Evolutionary conservation across 2,113 vertebrate species (phyloP).

Genomic region (Mustela lutreola): DNA sequence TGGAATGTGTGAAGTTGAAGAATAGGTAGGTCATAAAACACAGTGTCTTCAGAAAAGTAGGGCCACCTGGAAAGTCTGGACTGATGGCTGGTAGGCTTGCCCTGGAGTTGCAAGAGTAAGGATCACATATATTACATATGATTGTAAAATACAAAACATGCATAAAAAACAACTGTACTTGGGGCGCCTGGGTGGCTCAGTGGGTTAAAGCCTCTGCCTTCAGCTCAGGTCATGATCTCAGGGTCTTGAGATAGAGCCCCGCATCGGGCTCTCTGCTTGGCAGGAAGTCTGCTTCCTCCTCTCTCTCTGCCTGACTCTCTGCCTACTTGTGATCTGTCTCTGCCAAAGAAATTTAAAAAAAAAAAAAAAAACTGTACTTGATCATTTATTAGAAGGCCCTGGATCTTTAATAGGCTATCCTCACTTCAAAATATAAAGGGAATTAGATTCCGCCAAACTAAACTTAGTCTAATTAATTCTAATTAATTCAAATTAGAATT

Average conservation of each 20-base stretch:
- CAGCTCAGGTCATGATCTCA: too few relatives aligned
- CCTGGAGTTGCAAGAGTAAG: background rate
- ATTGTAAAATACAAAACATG: background rate
- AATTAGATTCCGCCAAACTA: constrained; percentile 21
- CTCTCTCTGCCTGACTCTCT: too few relatives aligned
- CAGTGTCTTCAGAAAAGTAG: background rate
- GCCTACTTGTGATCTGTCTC: too few relatives aligned
- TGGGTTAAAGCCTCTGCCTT: too few relatives aligned
- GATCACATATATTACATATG: background rate
- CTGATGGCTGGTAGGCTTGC: background rate
- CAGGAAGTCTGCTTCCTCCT: too few relatives aligned
- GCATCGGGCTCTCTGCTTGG: too few relatives aligned
- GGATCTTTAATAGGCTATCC: background rate
- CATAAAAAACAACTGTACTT: background rate
- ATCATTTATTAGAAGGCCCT: background rate
- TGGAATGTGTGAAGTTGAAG: background rate
- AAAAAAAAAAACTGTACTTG: background rate
- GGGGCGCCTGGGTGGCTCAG: too few relatives aligned
- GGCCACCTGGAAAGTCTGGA: background rate
- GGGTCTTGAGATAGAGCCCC: too few relatives aligned
- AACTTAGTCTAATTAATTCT: constrained; percentile 29
- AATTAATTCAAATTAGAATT: background rate
- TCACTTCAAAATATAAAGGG: constrained; percentile 24
- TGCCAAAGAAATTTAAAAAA: too few relatives aligned
- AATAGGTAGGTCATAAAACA: background rate